Evolutionary conservation across 2,797 vertebrate species (phyloP).

Genomic region (Sciaenops ocellatus): DNA sequence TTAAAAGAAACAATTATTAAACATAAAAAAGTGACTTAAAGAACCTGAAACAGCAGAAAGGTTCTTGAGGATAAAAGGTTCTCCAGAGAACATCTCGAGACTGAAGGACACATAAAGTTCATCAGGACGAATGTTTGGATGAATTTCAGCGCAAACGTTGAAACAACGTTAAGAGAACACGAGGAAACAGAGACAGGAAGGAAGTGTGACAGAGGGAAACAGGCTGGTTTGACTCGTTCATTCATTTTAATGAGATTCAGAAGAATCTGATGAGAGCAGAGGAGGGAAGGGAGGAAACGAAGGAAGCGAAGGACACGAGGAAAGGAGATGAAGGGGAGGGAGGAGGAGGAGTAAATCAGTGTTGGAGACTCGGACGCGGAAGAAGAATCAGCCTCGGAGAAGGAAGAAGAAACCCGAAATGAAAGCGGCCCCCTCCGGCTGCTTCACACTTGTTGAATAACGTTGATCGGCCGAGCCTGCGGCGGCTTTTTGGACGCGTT

Average conservation of each 20-base stretch:
- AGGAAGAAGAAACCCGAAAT: conserved; percentile 40
- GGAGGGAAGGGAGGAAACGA: background rate
- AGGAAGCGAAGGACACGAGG: background rate
- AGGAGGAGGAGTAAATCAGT: conserved; percentile 66
- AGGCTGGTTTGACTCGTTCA: background rate
- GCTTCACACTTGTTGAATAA: conserved; percentile 66
- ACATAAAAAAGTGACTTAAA: no score
- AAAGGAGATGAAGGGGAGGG: background rate
- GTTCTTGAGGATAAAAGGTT: no score
- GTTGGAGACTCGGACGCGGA: conserved; percentile 66
- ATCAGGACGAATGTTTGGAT: no score
- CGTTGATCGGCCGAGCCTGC: background rate
- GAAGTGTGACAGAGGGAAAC: background rate
- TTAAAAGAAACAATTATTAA: no score
- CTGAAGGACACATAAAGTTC: no score
- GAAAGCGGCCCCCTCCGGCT: conserved; percentile 10
- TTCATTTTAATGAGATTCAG: background rate
- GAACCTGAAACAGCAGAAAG: no score
- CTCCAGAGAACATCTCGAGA: no score
- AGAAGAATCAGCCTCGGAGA: conserved; percentile 36
- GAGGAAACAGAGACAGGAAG: conserved; percentile 2
- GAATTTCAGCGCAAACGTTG: no score
- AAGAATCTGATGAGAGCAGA: background rate
- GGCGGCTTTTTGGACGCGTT: background rate
- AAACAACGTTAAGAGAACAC: background rate